These are phyloP conservation scores for Acromyrmex heyeri DNA, from an alignment of 1,140 invertebrate genomes.

Conservation along the genomic window DNA sequence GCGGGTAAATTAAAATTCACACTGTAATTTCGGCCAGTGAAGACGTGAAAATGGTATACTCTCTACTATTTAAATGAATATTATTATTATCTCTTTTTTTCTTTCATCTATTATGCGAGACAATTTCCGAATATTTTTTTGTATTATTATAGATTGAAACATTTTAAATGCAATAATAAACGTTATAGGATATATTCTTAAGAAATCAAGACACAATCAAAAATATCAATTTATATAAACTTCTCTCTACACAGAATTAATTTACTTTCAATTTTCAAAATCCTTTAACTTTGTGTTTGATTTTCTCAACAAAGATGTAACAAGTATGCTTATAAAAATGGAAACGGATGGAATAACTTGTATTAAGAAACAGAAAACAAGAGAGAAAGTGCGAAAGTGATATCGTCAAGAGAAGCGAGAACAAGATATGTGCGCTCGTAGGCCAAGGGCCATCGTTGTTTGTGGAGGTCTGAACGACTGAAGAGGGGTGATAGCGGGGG, in stretches of 20 bases:
- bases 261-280: background rate
- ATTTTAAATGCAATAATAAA: background rate
- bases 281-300: background rate
- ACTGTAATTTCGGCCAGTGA: conserved; percentile 47
- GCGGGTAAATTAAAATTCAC: conserved; percentile 56
- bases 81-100: background rate
- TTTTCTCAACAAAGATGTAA: conserved; percentile 4
- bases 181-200: background rate
- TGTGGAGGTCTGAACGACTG: conserved; percentile 66
- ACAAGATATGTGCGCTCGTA: conserved; percentile 55
- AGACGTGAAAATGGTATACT: conserved; percentile 43
- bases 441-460: conserved; percentile 62
- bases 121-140: background rate
- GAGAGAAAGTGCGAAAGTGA: conserved; percentile 53
- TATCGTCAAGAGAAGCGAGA: conserved; percentile 43
- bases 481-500: conserved; percentile 70
- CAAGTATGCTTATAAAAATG: conserved; percentile 16
- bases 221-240: background rate
- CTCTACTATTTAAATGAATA: conserved; percentile 55
- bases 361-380: conserved; percentile 63
- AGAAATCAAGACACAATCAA: background rate
- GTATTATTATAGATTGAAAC: background rate
- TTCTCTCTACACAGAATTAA: background rate
- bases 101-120: background rate
- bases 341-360: conserved; percentile 28